Percentiles rank a stretch among this genome's conserved stretches.
phyloP scores from a whole-genome alignment of 2,888 invertebrate genomes.

The Netelia fuscicornis region DNA sequence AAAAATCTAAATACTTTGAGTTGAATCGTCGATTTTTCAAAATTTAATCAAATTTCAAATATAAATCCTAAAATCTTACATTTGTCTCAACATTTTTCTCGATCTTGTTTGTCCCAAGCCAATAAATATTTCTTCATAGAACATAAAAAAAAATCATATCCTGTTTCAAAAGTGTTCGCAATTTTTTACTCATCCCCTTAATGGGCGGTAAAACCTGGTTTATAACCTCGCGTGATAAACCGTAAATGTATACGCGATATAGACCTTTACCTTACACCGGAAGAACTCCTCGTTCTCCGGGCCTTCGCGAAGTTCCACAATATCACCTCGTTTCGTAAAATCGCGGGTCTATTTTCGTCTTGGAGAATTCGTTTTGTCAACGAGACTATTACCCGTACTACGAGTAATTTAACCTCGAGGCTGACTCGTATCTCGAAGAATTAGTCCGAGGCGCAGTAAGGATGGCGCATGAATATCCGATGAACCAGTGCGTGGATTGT shows the following conservation, averaged over 20 bases:
- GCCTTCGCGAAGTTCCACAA: slow-evolving; percentile 10
- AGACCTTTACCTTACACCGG: neutral
- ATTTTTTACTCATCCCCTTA: slow-evolving; percentile 67
- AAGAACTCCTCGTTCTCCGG: neutral
- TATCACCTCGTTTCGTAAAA: neutral
- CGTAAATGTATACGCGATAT: slow-evolving; percentile 27
- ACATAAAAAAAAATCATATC: slow-evolving; percentile 54
- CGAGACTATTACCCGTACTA: slow-evolving; percentile 22
- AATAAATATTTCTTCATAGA: slow-evolving; percentile 39
- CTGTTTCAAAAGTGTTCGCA: slow-evolving; percentile 59
- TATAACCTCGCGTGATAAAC: slow-evolving; percentile 64
- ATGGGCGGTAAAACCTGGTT: slow-evolving; percentile 59
- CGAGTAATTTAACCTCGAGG: neutral
- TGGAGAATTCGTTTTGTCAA: slow-evolving; percentile 32
- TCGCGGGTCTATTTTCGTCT: slow-evolving; percentile 33
- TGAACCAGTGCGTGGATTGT: slow-evolving; percentile 35
- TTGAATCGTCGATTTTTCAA: too few species aligned
- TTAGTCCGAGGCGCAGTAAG: neutral
- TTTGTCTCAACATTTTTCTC: too few species aligned
- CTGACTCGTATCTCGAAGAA: slow-evolving; percentile 6
- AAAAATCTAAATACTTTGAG: too few species aligned
- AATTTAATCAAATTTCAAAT: too few species aligned
- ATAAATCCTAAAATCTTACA: too few species aligned
- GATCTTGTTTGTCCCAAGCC: neutral
- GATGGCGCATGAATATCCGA: slow-evolving; percentile 13